Evolutionary conservation across 2,113 vertebrate genomes (phyloP).

Genomic region (Podocnemis expansa): DNA sequence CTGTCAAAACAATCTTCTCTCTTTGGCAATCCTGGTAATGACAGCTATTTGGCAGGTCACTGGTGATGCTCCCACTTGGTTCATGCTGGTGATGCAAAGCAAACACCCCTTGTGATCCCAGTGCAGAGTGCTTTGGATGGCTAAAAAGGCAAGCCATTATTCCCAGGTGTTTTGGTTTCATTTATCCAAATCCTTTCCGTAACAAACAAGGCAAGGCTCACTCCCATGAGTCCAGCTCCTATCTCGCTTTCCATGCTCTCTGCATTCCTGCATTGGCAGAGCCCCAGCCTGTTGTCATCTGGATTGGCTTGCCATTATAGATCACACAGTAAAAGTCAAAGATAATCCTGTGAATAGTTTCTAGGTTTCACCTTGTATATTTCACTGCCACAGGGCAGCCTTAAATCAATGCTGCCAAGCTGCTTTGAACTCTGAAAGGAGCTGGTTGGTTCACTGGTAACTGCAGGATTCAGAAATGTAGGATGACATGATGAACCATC

Average conservation of each 20-base stretch:
- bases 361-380: not conserved
- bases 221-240: not conserved
- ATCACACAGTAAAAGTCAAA: not conserved
- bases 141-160: not conserved
- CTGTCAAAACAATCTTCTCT: not conserved
- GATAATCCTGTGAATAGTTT: not conserved
- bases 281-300: accelerated
- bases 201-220: not conserved
- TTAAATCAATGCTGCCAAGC: not conserved
- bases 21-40: not conserved
- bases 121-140: not conserved
- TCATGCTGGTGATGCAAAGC: accelerated
- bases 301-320: not conserved
- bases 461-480: not conserved
- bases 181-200: not conserved
- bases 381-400: not conserved
- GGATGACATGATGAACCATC: not conserved
- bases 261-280: not conserved
- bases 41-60: not conserved
- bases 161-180: accelerated
- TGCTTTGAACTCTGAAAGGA: not conserved
- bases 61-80: not conserved
- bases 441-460: not conserved
- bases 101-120: accelerated
- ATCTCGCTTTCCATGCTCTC: not conserved